These are phyloP conservation scores for Cecidostiba fungosa DNA, from an alignment of 2,888 invertebrate species.

Conservation along the genomic window DNA sequence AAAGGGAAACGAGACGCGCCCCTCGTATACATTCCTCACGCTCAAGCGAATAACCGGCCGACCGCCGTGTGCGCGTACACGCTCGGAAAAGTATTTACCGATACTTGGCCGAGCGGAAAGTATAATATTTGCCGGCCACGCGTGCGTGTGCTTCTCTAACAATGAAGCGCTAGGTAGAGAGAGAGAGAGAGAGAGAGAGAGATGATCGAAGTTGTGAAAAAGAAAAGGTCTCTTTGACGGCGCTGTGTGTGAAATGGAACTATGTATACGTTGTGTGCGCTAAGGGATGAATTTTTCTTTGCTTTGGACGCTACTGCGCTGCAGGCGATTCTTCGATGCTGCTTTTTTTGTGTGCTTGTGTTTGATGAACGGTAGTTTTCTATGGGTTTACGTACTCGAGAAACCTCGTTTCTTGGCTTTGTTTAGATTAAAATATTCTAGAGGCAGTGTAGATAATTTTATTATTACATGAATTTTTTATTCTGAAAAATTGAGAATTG, in stretches of 20 bases:
- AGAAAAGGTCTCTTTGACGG: slow-evolving; percentile 1
- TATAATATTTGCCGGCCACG: slow-evolving; percentile 68
- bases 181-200: background rate
- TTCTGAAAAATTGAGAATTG: too few relatives aligned
- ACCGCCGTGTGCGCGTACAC: slow-evolving; percentile 55
- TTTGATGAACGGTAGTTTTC: too few relatives aligned
- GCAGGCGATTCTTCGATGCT: too few relatives aligned
- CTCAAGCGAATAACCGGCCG: slow-evolving; percentile 17
- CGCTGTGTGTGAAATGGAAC: background rate
- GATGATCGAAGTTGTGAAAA: slow-evolving; percentile 1
- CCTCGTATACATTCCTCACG: background rate
- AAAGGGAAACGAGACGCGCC: background rate
- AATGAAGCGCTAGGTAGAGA: too few relatives aligned
- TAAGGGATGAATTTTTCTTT: too few relatives aligned
- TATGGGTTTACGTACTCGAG: too few relatives aligned
- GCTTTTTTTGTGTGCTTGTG: too few relatives aligned
- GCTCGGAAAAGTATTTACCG: slow-evolving; percentile 65
- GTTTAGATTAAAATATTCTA: too few relatives aligned
- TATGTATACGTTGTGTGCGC: background rate
- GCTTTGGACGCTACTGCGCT: too few relatives aligned
- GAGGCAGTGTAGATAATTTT: too few relatives aligned
- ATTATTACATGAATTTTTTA: too few relatives aligned
- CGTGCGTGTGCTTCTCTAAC: background rate
- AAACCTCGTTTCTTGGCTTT: too few relatives aligned
- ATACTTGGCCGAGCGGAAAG: slow-evolving; percentile 67